phyloP scores from a whole-genome alignment of 1,140 invertebrate species.

The Gerris buenoi region DNA sequence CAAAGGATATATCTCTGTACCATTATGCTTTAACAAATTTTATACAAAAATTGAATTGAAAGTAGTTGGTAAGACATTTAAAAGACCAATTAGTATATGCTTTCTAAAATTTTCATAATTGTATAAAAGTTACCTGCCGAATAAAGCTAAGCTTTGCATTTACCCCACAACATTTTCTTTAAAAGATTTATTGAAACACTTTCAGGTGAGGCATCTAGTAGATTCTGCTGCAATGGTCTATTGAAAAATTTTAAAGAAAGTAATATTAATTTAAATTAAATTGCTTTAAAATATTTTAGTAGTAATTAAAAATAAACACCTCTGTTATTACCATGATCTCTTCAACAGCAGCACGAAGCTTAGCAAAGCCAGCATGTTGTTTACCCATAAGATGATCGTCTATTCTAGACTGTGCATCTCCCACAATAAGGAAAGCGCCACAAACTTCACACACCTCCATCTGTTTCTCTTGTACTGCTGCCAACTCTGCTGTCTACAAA shows the following conservation, averaged over 20 bases:
- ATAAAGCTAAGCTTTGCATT: background rate
- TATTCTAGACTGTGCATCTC: slow-evolving; percentile 92
- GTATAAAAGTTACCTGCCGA: background rate
- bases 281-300: background rate
- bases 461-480: slow-evolving; percentile 80
- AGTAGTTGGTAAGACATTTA: no score
- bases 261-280: background rate
- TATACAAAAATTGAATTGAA: no score
- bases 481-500: slow-evolving; percentile 54
- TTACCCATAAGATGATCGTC: slow-evolving; percentile 97
- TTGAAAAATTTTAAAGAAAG: slow-evolving; percentile 1
- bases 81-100: no score
- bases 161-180: background rate
- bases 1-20: no score
- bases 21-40: no score
- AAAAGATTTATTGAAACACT: background rate
- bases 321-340: slow-evolving; percentile 34
- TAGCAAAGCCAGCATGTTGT: slow-evolving; percentile 84
- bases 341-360: slow-evolving; percentile 48
- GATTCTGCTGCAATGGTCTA: background rate
- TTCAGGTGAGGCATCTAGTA: background rate
- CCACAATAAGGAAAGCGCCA: slow-evolving; percentile 94
- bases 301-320: background rate
- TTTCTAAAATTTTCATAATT: background rate
- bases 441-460: slow-evolving; percentile 99